Conservation (phyloP, 2,888 invertebrate genomes). For the Thysanoteuthis rhombus region DNA sequence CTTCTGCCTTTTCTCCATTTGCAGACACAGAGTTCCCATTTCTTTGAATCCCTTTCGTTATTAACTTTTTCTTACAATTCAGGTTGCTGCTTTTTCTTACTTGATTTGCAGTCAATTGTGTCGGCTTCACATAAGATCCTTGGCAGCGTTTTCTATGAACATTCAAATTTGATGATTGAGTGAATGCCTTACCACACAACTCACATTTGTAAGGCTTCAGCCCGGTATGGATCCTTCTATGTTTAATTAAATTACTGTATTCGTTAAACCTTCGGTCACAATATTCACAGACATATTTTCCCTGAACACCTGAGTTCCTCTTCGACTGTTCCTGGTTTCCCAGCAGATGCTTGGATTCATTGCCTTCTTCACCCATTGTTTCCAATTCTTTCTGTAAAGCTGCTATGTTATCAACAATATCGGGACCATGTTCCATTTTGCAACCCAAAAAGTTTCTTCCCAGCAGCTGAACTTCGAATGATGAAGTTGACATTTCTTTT, state of each 20-base stretch:
- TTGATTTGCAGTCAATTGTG: background rate
- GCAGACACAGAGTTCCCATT: background rate
- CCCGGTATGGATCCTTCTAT: background rate
- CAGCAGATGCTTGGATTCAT: background rate
- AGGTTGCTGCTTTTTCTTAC: background rate
- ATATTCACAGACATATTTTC: background rate
- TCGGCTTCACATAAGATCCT: background rate
- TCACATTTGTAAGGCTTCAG: background rate
- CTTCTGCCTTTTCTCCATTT: background rate
- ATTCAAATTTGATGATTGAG: background rate
- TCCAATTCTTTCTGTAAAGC: background rate
- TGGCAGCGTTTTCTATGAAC: background rate
- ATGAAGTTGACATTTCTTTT: background rate
- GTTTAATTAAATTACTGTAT: background rate
- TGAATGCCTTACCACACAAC: background rate
- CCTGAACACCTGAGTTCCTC: background rate
- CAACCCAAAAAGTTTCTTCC: background rate
- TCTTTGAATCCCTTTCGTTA: background rate
- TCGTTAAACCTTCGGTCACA: background rate
- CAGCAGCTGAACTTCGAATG: background rate
- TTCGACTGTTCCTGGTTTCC: background rate
- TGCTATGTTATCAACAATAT: background rate
- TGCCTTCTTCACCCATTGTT: background rate
- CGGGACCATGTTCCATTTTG: background rate
- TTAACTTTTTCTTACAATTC: background rate